phyloP scores from a whole-genome alignment of 2,113 vertebrate genomes.

The Nycticorax nycticorax region DNA sequence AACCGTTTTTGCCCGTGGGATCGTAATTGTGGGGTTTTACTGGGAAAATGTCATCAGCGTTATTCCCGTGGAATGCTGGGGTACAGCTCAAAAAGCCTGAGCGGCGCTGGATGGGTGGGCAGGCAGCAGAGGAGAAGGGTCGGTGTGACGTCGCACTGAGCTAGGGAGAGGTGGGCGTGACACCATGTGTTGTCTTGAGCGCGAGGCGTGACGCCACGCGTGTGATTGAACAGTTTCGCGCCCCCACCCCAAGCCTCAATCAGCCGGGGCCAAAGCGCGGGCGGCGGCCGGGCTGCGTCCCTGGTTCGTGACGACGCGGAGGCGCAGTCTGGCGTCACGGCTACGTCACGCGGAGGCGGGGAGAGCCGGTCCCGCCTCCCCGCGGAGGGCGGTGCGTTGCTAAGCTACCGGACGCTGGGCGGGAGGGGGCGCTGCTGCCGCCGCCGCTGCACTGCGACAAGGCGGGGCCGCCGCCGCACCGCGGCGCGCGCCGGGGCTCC shows the following conservation, averaged over 20 bases:
- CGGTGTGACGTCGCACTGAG: neutral
- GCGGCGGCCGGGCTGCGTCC: neutral
- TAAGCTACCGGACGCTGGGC: slow-evolving; percentile 62
- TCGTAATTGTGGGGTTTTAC: accelerated
- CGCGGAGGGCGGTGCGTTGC: slow-evolving; percentile 18
- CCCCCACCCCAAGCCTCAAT: too few relatives aligned
- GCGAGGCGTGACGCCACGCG: too few relatives aligned
- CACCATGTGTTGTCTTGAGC: neutral
- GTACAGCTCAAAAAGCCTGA: accelerated
- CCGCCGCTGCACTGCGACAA: slow-evolving; percentile 74
- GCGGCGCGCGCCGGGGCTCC: neutral
- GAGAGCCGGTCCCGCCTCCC: neutral
- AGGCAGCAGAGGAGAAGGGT: neutral
- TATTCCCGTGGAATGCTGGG: accelerated
- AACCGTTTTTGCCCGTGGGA: accelerated
- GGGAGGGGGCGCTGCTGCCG: neutral
- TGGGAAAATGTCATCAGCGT: accelerated
- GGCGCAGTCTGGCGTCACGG: neutral
- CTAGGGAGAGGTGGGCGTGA: neutral
- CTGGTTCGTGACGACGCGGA: accelerated
- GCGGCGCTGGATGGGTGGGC: accelerated
- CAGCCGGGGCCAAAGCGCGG: accelerated
- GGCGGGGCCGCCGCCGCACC: neutral
- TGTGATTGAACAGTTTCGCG: accelerated
- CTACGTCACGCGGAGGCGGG: neutral